A percentile compares a stretch with the other conserved stretches of the same genome.
Evolutionary conservation across 2,888 invertebrate species (phyloP).

Genomic region (Chrysodeixis includens): DNA sequence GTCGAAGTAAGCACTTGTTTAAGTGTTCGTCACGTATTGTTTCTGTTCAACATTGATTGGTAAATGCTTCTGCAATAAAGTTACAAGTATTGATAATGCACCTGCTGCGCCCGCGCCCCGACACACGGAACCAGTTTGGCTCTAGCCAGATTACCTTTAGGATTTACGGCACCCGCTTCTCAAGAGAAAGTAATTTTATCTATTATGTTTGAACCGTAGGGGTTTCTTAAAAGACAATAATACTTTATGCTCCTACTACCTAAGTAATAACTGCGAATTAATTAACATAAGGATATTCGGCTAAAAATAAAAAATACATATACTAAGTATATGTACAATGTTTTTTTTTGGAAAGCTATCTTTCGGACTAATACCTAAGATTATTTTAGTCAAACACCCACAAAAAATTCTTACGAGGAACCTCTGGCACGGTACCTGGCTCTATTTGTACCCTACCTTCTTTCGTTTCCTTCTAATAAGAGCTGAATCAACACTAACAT

Average conservation of each 20-base stretch:
- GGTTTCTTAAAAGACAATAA: neutral
- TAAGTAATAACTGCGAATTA: too few relatives aligned
- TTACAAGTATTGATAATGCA: slow-evolving; percentile 6
- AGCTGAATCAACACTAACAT: slow-evolving; percentile 8
- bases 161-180: neutral
- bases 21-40: slow-evolving; percentile 39
- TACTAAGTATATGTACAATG: too few relatives aligned
- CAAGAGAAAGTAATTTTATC: neutral
- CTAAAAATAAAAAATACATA: too few relatives aligned
- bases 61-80: neutral
- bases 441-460: neutral
- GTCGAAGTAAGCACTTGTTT: slow-evolving; percentile 42
- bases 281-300: too few relatives aligned
- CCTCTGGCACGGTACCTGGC: too few relatives aligned
- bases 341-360: too few relatives aligned
- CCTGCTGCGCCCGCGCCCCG: neutral
- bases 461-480: too few relatives aligned
- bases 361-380: too few relatives aligned
- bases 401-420: too few relatives aligned
- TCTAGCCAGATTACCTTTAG: neutral
- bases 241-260: too few relatives aligned
- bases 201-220: neutral
- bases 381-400: too few relatives aligned
- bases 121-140: slow-evolving; percentile 2
- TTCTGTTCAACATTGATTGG: slow-evolving; percentile 7